Base-by-base conservation (phyloP, 2,113 vertebrate genomes). In the Phalacrocorax brasilianus region DNA sequence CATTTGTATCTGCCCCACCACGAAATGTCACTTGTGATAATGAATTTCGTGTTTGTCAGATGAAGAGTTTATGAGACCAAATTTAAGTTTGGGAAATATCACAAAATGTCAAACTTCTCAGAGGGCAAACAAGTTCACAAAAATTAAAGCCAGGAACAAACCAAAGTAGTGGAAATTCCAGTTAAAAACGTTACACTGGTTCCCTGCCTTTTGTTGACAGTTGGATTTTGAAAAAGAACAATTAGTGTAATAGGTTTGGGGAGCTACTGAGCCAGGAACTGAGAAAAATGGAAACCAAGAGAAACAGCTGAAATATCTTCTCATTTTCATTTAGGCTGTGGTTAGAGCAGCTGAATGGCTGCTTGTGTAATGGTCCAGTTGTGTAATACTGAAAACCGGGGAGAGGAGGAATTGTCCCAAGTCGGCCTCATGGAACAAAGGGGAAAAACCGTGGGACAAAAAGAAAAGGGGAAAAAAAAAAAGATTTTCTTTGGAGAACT, bases 251-350 rank as follows among this genome's bases (percentile, higher is more conserved):
- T 91, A 50, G 81, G 58, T 87, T 95, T 81, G 85, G 81, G 92
- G 84, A 96, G 84, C 93, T 95, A 95, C 89, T 74, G 96, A 95
- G 96, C 94, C 94, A 97, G 91, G 93, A 91, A 95, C 38, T 24
- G 84, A 92, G 93, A 83, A 87, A 94, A 97, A 93, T 94, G 94
- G 92, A 96, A 97, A 96, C 84, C 74, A 66, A 77, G 87, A 94
- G 77, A 88, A 95, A 89, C 89, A 96, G 94, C 87, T 95, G 78
- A 96, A 97, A 76, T 92, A 93, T 95, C 94, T 96, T 81, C 92
- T 92, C 38, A 50, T 95, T 95, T 95, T 82, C 71, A 81, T 95
- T 91, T 92, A 93, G 66, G 62, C 2, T 95, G 92, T 6, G 95
- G 96, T 96, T 93, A 90, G 85, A 95, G 89, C 84, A 89, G 85